Evolutionary conservation across 2,888 invertebrate species (phyloP).

Genomic region (Macrosoma leucophasiata): DNA sequence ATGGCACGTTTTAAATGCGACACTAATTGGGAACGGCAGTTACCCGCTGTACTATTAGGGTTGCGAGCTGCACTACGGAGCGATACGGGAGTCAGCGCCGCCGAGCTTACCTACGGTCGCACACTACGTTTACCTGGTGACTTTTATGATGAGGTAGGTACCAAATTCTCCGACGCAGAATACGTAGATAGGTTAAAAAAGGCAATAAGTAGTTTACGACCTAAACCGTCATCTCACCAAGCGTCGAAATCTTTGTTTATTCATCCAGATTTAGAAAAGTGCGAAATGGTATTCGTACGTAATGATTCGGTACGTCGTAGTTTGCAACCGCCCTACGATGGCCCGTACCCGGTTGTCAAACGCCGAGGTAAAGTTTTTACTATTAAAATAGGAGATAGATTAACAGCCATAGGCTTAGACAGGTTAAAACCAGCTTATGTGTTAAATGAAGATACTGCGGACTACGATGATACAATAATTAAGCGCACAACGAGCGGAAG

Average conservation of each 20-base stretch:
- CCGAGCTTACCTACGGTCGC: slow-evolving; percentile 5
- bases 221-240: background rate
- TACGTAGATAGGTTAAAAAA: background rate
- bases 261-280: background rate
- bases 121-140: slow-evolving; percentile 6
- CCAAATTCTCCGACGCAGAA: background rate
- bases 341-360: slow-evolving; percentile 9
- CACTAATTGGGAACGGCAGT: background rate
- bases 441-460: too few relatives aligned
- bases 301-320: slow-evolving; percentile 9
- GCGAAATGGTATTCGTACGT: slow-evolving; percentile 7
- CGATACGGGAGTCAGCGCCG: slow-evolving; percentile 6
- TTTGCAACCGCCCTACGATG: slow-evolving; percentile 10
- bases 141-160: slow-evolving; percentile 5
- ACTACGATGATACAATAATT: too few relatives aligned
- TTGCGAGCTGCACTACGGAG: slow-evolving; percentile 2
- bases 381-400: slow-evolving; percentile 4
- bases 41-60: slow-evolving; percentile 5
- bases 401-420: slow-evolving; percentile 6
- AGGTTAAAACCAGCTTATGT: slow-evolving; percentile 6
- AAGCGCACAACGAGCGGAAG: too few relatives aligned
- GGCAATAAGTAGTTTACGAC: background rate
- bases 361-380: slow-evolving; percentile 2
- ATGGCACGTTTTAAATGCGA: slow-evolving; percentile 1
- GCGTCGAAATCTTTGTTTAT: background rate